Base-by-base conservation (phyloP, 2,113 vertebrate genomes). In the Nematolebias whitei region DNA sequence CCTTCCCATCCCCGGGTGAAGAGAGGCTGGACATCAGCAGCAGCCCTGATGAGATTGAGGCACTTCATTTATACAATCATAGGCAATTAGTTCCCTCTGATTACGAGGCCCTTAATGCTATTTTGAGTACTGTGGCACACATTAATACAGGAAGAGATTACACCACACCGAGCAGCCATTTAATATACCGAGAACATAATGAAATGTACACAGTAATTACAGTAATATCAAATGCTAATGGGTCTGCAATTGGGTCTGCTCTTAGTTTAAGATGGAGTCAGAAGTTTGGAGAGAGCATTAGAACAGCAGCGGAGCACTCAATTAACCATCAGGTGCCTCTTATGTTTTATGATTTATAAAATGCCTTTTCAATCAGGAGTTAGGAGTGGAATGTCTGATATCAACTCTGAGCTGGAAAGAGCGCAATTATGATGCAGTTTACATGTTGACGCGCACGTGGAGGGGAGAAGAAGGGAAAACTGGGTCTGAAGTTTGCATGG, bases 71-170 rank as follows among this genome's bases (percentile, higher is more conserved):
- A 80, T 84, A 88, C 89, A 92, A 93, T 93, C 91, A 91, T 80
- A 91, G 84, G 88, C 90, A 93, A 94, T 93, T 94, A 93, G 91
- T 93, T 93, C 91, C 90, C 86, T 91, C 91, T 92, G 92, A 92
- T 93, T 93, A 92, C 88, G 84, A 83, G 78, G 80, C 91, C 88
- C 88, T 89, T 92, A 91, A 91, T 91, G 87, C 86, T 88, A 85
- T 89, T 92, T 91, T 88, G 90, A 92, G 92, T 90, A 88, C 90
- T 89, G 91, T 86, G 89, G 75, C 87, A 70, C 85, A 76, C 82
- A 81, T 88, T 90, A 87, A 91, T 89, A 90, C 88, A 80, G 74
- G 80, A 82, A 85, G 67, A 88, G 85, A 89, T 90, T 83, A 86
- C 85, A 87, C 81, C 79, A 82, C 86, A 83, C 78, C 71, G 66